These are phyloP conservation scores for Ladona fulva DNA, from an alignment of 1,140 invertebrate species.

Conservation along the genomic window DNA sequence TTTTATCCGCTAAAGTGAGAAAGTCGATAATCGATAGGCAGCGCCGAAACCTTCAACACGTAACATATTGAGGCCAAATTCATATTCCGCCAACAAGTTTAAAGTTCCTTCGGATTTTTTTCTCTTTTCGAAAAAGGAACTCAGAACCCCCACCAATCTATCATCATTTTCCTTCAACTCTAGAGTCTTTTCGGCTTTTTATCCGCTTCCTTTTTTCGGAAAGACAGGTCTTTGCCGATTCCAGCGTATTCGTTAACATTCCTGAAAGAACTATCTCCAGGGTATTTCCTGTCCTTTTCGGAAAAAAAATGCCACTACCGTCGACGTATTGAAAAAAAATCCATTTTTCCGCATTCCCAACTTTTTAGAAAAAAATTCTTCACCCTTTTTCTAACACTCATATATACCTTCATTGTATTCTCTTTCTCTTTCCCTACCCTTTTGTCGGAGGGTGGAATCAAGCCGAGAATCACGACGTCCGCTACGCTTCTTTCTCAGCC, in stretches of 20 bases:
- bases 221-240: slow-evolving; percentile 1
- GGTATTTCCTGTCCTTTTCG: slow-evolving; percentile 1
- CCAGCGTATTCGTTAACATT: not conserved
- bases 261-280: not conserved
- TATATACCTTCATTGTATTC: not conserved
- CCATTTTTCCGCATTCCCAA: not conserved
- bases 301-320: not conserved
- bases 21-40: no score
- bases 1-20: no score
- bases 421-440: not conserved
- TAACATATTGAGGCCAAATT: not conserved
- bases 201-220: not conserved
- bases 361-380: not conserved
- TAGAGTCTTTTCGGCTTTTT: not conserved
- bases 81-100: not conserved
- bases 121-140: not conserved
- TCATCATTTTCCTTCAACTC: slow-evolving; percentile 5
- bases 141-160: not conserved
- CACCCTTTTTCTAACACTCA: not conserved
- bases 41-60: no score
- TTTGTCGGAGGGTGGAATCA: not conserved
- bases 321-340: not conserved
- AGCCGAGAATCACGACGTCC: not conserved
- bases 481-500: not conserved
- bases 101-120: not conserved